Percentiles rank a stretch among this genome's conserved stretches.
These are phyloP conservation scores for Megaleporinus macrocephalus DNA, from an alignment of 2,113 vertebrate genomes.

Conservation along the genomic window DNA sequence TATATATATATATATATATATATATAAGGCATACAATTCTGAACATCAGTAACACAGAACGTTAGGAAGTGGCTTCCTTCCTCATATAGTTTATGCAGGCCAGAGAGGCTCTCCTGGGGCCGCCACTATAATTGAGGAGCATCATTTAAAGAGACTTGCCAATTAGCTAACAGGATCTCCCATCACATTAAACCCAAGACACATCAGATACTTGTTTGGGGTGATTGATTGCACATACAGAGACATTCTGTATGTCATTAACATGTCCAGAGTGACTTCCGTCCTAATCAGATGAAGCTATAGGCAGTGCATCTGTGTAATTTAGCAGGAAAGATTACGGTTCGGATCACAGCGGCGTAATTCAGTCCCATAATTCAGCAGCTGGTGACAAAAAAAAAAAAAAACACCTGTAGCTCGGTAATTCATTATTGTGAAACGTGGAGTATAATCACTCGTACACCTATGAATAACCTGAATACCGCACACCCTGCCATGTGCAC, in stretches of 20 bases:
- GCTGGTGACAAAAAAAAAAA: neutral
- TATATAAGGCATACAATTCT: no score
- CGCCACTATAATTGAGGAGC: constrained; percentile 29
- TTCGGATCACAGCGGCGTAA: constrained; percentile 18
- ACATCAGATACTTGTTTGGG: constrained; percentile 1
- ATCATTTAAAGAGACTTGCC: constrained; percentile 28
- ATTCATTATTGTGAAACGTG: neutral
- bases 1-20: no score
- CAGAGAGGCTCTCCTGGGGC: constrained; percentile 18
- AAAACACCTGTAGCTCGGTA: neutral
- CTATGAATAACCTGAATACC: no score
- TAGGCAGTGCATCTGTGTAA: constrained; percentile 17
- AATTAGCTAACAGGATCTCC: constrained; percentile 50
- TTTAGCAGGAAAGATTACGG: constrained; percentile 18
- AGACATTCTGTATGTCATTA: constrained; percentile 31
- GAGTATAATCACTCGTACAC: neutral
- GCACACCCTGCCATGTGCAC: no score
- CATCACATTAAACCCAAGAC: constrained; percentile 38
- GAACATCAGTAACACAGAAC: no score
- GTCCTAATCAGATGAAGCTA: constrained; percentile 43
- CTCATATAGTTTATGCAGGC: neutral
- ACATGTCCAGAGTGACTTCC: constrained; percentile 45
- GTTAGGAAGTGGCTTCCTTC: no score
- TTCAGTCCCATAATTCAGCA: constrained; percentile 20
- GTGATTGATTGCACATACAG: no score